These are phyloP conservation scores for Cephus pygmeus DNA, from an alignment of 2,888 invertebrate species.

Conservation along the genomic window DNA sequence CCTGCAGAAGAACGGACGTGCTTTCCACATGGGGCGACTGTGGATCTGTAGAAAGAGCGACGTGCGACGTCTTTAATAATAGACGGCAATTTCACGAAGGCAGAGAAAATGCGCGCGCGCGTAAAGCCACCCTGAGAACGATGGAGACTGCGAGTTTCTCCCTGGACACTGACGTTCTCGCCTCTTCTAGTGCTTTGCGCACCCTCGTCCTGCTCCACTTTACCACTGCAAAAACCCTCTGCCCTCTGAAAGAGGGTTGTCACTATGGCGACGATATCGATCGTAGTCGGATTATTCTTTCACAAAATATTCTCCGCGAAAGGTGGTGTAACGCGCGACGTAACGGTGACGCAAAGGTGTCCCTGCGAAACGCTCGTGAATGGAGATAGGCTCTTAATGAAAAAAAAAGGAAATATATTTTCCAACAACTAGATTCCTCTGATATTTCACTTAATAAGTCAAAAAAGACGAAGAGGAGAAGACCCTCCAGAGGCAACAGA, in stretches of 20 bases:
- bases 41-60: too few relatives aligned
- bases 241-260: neutral
- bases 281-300: neutral
- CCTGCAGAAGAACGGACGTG: conserved; percentile 31
- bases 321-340: neutral
- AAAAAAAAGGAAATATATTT: too few relatives aligned
- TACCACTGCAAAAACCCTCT: too few relatives aligned
- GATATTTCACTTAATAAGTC: too few relatives aligned
- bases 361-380: neutral
- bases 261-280: neutral
- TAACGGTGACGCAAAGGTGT: neutral
- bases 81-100: neutral
- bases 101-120: neutral
- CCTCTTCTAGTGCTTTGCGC: too few relatives aligned
- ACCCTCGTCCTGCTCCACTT: too few relatives aligned
- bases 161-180: neutral
- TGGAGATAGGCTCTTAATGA: too few relatives aligned
- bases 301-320: neutral
- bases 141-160: neutral
- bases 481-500: too few relatives aligned
- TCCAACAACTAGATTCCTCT: too few relatives aligned
- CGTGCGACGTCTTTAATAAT: neutral
- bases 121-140: neutral
- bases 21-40: conserved; percentile 35
- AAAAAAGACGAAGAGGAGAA: too few relatives aligned